A percentile compares a stretch with the other conserved stretches of the same genome.
Evolutionary conservation across 2,888 invertebrate species (phyloP).

Genomic region (Synanthedon tipuliformis): DNA sequence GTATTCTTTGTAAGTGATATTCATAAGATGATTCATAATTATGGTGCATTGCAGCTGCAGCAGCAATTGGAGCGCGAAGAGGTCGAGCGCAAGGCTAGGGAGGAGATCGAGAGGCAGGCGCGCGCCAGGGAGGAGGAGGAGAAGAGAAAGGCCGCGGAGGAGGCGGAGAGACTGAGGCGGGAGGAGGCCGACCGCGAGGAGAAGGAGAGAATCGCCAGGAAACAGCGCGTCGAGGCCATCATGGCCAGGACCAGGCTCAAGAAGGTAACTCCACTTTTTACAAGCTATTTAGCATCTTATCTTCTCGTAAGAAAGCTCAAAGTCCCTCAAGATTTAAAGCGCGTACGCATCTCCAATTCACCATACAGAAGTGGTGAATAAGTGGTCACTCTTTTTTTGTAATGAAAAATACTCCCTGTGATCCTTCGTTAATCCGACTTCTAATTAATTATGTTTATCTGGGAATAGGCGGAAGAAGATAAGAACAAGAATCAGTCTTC

Average conservation of each 20-base stretch:
- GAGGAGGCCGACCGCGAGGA: slow-evolving; percentile 92
- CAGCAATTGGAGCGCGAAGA: slow-evolving; percentile 74
- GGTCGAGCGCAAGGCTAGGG: slow-evolving; percentile 77
- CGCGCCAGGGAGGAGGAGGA: slow-evolving; percentile 77
- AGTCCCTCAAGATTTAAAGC: too few species aligned
- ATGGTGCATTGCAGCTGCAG: slow-evolving; percentile 40
- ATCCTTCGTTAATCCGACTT: too few species aligned
- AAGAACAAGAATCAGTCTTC: slow-evolving; percentile 28
- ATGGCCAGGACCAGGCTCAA: slow-evolving; percentile 86
- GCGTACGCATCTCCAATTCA: too few species aligned
- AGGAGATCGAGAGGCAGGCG: slow-evolving; percentile 76
- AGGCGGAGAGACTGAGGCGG: slow-evolving; percentile 83
- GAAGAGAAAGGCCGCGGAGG: slow-evolving; percentile 83
- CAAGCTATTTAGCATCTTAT: too few species aligned
- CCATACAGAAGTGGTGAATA: too few species aligned
- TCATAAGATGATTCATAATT: too few species aligned
- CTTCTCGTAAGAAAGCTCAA: too few species aligned
- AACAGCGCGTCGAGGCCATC: slow-evolving; percentile 92
- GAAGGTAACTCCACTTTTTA: slow-evolving; percentile 29
- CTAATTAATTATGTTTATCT: too few species aligned
- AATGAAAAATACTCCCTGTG: too few species aligned
- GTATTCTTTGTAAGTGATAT: too few species aligned
- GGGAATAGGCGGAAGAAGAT: slow-evolving; percentile 47
- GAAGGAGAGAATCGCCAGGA: slow-evolving; percentile 86
- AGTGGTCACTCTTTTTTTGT: too few species aligned